Evolutionary conservation across 1,140 invertebrate genomes (phyloP).

Genomic region (Asbolus verrucosus): DNA sequence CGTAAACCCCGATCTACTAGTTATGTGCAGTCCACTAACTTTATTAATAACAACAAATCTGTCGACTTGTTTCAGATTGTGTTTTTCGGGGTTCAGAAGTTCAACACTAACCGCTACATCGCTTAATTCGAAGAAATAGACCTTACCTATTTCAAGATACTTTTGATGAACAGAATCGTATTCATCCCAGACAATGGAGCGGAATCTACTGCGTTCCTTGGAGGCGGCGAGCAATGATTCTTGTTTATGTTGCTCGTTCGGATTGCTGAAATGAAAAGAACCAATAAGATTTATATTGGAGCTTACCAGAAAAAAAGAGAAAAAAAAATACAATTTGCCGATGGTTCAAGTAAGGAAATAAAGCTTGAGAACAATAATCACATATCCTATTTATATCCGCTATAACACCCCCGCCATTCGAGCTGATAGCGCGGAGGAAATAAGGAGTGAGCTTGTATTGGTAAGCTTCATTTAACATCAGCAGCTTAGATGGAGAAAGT

Average conservation of each 20-base stretch:
- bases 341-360: conserved; percentile 25
- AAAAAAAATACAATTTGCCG: conserved; percentile 51
- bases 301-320: too few species aligned
- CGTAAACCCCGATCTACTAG: too few species aligned
- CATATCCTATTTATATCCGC: conserved; percentile 53
- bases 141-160: conserved; percentile 92
- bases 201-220: conserved; percentile 85
- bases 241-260: conserved; percentile 85
- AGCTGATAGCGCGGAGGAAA: conserved; percentile 31
- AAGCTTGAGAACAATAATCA: conserved; percentile 46
- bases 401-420: conserved; percentile 35
- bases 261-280: conserved; percentile 76
- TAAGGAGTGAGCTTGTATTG: conserved; percentile 34
- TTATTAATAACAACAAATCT: too few species aligned
- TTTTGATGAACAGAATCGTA: conserved; percentile 92
- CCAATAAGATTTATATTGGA: conserved; percentile 15
- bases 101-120: too few species aligned
- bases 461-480: conserved; percentile 35
- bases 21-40: too few species aligned
- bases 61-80: too few species aligned
- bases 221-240: conserved; percentile 79
- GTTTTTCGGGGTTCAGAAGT: too few species aligned
- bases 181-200: conserved; percentile 87
- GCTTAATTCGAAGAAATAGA: too few species aligned
- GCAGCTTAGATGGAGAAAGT: not conserved